phyloP scores from a whole-genome alignment of 1,140 invertebrate genomes.

The Atta cephalotes region DNA sequence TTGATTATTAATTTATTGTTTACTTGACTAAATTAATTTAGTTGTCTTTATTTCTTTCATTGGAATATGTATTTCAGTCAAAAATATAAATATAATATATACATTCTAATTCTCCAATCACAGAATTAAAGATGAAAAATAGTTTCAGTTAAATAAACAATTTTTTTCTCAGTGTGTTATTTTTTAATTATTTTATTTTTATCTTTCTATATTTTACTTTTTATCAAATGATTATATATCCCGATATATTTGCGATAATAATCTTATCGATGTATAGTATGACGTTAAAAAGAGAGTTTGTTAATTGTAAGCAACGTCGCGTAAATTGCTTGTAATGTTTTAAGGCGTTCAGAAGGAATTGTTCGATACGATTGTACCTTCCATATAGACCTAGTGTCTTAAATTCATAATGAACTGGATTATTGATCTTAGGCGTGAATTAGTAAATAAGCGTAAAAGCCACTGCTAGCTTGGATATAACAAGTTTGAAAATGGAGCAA shows the following conservation, averaged over 20 bases:
- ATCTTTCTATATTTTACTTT: background rate
- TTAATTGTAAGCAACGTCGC: background rate
- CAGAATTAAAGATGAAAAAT: too few relatives aligned
- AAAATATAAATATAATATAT: too few relatives aligned
- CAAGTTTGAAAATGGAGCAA: background rate
- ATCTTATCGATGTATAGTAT: background rate
- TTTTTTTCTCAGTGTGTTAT: background rate
- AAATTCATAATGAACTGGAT: constrained; percentile 8
- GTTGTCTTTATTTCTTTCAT: too few relatives aligned
- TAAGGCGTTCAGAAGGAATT: background rate
- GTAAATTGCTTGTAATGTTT: background rate
- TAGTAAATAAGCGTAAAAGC: constrained; percentile 26
- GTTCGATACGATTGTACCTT: background rate
- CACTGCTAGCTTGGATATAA: background rate
- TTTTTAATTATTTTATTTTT: background rate
- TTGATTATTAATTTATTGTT: too few relatives aligned
- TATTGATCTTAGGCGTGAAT: constrained; percentile 38
- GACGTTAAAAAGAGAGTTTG: background rate
- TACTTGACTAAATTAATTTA: too few relatives aligned
- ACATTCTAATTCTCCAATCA: too few relatives aligned
- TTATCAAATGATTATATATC: background rate
- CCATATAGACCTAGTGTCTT: background rate
- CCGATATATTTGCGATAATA: background rate
- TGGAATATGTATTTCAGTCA: too few relatives aligned
- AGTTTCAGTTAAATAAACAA: too few relatives aligned